phyloP scores from a whole-genome alignment of 2,113 vertebrate species.

The Cryptotis parvus region DNA sequence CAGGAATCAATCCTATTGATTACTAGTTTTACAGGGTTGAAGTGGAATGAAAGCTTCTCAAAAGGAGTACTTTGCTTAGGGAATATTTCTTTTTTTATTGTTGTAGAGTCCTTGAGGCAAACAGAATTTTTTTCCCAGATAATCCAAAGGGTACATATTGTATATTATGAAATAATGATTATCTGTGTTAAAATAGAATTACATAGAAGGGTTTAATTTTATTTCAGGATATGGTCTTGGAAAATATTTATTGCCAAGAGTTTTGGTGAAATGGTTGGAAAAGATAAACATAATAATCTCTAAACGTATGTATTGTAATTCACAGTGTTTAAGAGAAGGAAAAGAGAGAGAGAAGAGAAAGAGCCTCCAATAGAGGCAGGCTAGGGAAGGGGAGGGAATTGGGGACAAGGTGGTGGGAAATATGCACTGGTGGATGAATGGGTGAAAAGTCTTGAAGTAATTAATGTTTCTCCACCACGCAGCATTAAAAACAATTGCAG shows the following conservation, averaged over 20 bases:
- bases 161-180: conserved; percentile 21
- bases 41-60: not conserved
- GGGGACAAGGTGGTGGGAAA: too few species aligned
- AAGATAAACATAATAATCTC: too few species aligned
- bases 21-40: not conserved
- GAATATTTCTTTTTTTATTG: not conserved
- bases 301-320: too few species aligned
- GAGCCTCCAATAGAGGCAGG: too few species aligned
- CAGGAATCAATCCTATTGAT: not conserved
- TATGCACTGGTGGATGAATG: too few species aligned
- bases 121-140: not conserved
- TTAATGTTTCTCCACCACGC: not conserved
- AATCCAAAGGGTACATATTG: not conserved
- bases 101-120: not conserved
- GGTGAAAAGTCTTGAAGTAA: conserved; percentile 48
- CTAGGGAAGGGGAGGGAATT: too few species aligned
- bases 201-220: conserved; percentile 8
- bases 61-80: not conserved
- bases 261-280: too few species aligned
- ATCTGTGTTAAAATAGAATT: not conserved
- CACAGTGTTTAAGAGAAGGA: too few species aligned
- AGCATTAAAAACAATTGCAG: not conserved
- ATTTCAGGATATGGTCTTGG: conserved; percentile 8
- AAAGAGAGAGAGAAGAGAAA: too few species aligned
- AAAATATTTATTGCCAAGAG: conserved; percentile 16